These are phyloP conservation scores for Penaeus monodon DNA, from an alignment of 2,888 invertebrate species.

Conservation along the genomic window DNA sequence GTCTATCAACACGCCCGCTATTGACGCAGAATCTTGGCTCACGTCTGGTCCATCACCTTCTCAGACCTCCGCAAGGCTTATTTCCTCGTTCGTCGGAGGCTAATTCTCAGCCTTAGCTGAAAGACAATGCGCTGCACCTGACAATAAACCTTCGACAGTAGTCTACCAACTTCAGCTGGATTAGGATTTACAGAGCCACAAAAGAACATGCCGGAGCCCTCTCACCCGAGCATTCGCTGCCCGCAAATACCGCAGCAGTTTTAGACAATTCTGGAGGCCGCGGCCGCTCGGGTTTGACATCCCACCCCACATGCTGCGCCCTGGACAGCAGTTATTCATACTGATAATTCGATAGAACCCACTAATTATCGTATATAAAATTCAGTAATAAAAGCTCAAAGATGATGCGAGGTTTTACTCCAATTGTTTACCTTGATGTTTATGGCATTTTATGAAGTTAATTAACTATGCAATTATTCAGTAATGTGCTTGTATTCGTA, in stretches of 20 bases:
- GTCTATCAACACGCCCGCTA: slow-evolving; percentile 57
- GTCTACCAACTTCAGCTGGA: not conserved
- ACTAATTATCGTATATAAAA: slow-evolving; percentile 54
- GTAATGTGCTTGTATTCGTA: slow-evolving; percentile 29
- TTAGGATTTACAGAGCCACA: slow-evolving; percentile 38
- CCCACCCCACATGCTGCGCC: no score
- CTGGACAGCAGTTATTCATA: slow-evolving; percentile 38
- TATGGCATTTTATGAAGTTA: slow-evolving; percentile 42
- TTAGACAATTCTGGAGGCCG: no score
- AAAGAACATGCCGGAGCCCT: slow-evolving; percentile 20
- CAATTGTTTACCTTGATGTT: slow-evolving; percentile 29
- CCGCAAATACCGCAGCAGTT: no score
- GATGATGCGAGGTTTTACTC: slow-evolving; percentile 38
- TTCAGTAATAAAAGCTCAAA: slow-evolving; percentile 39
- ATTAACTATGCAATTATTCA: slow-evolving; percentile 44
- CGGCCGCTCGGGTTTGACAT: no score
- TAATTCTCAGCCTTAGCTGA: slow-evolving; percentile 35
- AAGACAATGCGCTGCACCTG: slow-evolving; percentile 41
- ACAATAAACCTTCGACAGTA: slow-evolving; percentile 48
- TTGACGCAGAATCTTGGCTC: slow-evolving; percentile 53
- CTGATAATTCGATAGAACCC: slow-evolving; percentile 48
- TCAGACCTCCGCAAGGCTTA: not conserved
- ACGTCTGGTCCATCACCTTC: slow-evolving; percentile 50
- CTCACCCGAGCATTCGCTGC: slow-evolving; percentile 12
- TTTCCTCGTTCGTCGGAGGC: no score